Evolutionary conservation across 1,140 invertebrate genomes (phyloP).

Genomic region (Musca vetustissima): DNA sequence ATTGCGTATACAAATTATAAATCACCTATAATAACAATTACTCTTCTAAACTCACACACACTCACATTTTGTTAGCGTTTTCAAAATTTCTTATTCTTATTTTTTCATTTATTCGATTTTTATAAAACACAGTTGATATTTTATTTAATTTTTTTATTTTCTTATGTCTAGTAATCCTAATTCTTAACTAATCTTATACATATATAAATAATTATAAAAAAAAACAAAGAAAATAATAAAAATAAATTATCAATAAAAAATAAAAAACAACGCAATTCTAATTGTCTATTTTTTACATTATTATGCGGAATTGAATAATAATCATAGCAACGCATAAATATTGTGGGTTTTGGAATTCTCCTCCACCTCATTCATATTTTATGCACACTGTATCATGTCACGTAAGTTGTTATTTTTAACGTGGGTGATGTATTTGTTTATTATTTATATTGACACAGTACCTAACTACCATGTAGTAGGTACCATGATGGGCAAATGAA

Average conservation of each 20-base stretch:
- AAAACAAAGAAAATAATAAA: not conserved
- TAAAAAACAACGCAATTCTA: not conserved
- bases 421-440: too few relatives aligned
- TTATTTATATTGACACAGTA: too few relatives aligned
- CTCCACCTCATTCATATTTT: too few relatives aligned
- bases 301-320: too few relatives aligned
- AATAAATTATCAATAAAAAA: too few relatives aligned
- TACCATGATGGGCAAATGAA: too few relatives aligned
- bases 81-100: not conserved
- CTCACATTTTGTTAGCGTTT: not conserved
- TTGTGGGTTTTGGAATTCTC: too few relatives aligned
- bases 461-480: too few relatives aligned
- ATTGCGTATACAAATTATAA: not conserved
- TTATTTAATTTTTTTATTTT: not conserved
- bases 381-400: too few relatives aligned
- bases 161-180: not conserved
- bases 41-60: not conserved
- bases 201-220: slow-evolving; percentile 8
- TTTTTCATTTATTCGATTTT: not conserved
- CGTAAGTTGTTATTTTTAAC: too few relatives aligned
- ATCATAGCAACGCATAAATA: too few relatives aligned
- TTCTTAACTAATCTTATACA: not conserved
- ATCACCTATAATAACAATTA: not conserved
- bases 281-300: too few relatives aligned
- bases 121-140: not conserved